Conservation (phyloP, 2,113 vertebrate species). For the Hassar affinis region DNA sequence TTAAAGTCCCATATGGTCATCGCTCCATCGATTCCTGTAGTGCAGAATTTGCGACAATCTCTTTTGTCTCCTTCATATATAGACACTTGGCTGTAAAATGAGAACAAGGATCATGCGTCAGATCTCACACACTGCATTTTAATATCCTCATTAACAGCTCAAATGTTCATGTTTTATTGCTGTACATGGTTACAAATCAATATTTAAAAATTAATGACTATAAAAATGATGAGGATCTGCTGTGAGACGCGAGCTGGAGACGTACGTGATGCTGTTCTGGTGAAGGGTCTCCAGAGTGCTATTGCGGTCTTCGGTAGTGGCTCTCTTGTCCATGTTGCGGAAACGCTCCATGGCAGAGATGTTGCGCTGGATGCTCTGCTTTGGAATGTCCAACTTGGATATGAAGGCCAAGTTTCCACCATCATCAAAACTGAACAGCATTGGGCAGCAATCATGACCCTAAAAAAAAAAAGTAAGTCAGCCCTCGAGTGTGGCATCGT, state of each 20-base stretch:
- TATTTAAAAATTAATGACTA: too few relatives aligned
- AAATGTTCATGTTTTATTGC: neutral
- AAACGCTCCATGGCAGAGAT: slow-evolving; percentile 99
- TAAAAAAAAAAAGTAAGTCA: slow-evolving; percentile 50
- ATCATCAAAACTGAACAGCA: slow-evolving; percentile 95
- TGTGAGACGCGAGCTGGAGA: neutral
- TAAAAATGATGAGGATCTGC: too few relatives aligned
- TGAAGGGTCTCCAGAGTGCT: slow-evolving; percentile 94
- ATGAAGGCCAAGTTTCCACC: slow-evolving; percentile 86
- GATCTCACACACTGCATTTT: neutral
- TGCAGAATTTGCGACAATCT: slow-evolving; percentile 99
- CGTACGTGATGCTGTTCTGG: slow-evolving; percentile 99
- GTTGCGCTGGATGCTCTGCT: slow-evolving; percentile 97
- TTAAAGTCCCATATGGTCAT: slow-evolving; percentile 99
- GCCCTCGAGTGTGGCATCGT: neutral
- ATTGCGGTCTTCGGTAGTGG: slow-evolving; percentile 95
- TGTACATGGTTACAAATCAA: too few relatives aligned
- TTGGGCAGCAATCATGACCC: slow-evolving; percentile 98
- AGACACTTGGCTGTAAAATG: slow-evolving; percentile 89
- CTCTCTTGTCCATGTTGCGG: slow-evolving; percentile 98
- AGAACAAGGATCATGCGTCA: neutral
- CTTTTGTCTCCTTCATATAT: slow-evolving; percentile 98
- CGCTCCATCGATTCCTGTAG: slow-evolving; percentile 97
- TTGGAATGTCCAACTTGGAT: slow-evolving; percentile 95
- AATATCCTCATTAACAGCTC: neutral